phyloP scores from a whole-genome alignment of 2,113 vertebrate species.

The Myrmophylax atrothorax region DNA sequence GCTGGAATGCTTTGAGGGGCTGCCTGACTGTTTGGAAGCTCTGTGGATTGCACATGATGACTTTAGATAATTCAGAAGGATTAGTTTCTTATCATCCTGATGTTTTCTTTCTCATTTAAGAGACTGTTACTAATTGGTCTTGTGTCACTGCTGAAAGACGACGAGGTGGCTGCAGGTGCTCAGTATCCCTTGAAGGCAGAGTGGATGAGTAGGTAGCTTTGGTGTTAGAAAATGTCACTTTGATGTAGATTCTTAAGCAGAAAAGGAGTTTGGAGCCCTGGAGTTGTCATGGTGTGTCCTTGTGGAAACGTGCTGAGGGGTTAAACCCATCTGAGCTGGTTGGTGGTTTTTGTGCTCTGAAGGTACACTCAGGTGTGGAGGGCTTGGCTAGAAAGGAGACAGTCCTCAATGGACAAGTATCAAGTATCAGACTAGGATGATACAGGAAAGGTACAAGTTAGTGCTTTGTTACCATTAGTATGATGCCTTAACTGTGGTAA shows the following conservation, averaged over 20 bases:
- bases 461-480: neutral
- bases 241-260: neutral
- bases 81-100: neutral
- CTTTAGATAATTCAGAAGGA: neutral
- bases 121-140: constrained; percentile 14
- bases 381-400: neutral
- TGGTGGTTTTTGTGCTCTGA: neutral
- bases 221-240: neutral
- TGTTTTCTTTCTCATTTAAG: constrained; percentile 42
- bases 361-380: neutral
- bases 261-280: neutral
- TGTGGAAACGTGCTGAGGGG: neutral
- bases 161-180: constrained; percentile 34
- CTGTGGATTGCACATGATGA: neutral
- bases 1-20: neutral
- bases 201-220: constrained; percentile 1
- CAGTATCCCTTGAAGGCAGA: neutral
- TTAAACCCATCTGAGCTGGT: accelerated
- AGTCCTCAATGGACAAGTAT: accelerated
- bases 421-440: accelerated
- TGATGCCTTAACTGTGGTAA: neutral
- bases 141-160: constrained; percentile 11
- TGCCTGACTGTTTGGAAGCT: neutral
- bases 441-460: neutral
- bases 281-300: neutral